A percentile compares a stretch with the other conserved stretches of the same genome.
phyloP scores from a whole-genome alignment of 2,797 vertebrate species.

The Tinamus major region DNA sequence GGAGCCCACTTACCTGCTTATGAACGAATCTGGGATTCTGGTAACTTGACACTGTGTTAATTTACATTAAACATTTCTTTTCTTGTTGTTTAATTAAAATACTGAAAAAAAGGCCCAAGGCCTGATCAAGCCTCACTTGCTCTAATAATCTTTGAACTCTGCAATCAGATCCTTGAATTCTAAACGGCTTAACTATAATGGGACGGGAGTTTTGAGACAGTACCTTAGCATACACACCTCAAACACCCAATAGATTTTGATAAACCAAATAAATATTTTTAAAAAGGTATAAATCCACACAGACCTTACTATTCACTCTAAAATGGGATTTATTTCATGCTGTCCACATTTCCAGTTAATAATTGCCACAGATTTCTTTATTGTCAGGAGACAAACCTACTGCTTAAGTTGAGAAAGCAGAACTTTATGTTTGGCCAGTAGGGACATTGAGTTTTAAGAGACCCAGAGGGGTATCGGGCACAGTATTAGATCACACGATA shows the following conservation, averaged over 20 bases:
- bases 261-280: background rate
- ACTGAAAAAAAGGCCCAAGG: background rate
- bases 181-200: background rate
- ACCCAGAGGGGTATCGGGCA: background rate
- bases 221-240: background rate
- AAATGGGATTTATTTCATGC: background rate
- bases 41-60: background rate
- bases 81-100: conserved; percentile 38
- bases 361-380: background rate
- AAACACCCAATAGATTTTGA: background rate
- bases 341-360: background rate
- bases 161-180: conserved; percentile 33
- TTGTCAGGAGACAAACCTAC: background rate
- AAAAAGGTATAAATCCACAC: background rate
- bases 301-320: background rate
- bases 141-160: conserved; percentile 36
- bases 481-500: rapidly evolving
- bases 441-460: background rate
- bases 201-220: conserved; percentile 4
- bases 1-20: background rate
- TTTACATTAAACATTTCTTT: conserved; percentile 31
- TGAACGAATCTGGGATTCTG: background rate
- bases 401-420: background rate
- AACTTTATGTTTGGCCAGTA: background rate
- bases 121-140: conserved; percentile 20